Conservation (phyloP, 2,888 invertebrate genomes). For the Monopis laevigella region DNA sequence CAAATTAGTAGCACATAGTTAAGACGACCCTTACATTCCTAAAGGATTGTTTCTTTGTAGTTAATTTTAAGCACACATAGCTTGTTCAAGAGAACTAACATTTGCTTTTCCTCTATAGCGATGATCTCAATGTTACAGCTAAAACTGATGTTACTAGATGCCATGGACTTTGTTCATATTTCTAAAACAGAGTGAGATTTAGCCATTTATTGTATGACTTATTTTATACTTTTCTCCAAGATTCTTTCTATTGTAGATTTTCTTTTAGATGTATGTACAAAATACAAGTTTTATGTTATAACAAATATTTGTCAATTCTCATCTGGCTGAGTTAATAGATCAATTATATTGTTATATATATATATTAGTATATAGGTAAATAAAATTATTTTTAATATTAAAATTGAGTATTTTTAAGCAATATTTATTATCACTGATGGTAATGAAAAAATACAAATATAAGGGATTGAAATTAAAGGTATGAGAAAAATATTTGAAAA, state of each 20-base stretch:
- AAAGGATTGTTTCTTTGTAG: too few relatives aligned
- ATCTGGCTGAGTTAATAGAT: constrained; percentile 11
- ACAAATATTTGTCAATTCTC: constrained; percentile 10
- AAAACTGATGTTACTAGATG: too few relatives aligned
- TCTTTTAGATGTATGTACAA: not conserved
- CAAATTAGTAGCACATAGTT: too few relatives aligned
- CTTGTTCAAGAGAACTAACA: too few relatives aligned
- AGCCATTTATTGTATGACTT: not conserved
- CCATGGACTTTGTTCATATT: not conserved
- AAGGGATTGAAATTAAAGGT: constrained; percentile 27
- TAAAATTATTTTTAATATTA: constrained; percentile 12
- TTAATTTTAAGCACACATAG: too few relatives aligned
- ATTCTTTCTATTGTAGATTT: constrained; percentile 1
- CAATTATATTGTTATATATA: constrained; percentile 15
- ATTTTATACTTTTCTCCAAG: not conserved
- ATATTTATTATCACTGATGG: constrained; percentile 39
- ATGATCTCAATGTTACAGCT: too few relatives aligned
- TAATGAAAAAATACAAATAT: constrained; percentile 35
- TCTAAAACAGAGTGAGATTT: constrained; percentile 1
- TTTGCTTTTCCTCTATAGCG: too few relatives aligned
- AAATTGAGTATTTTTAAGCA: constrained; percentile 39
- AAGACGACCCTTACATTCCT: too few relatives aligned
- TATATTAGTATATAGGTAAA: constrained; percentile 13
- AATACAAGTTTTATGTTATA: not conserved
- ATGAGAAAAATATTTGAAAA: constrained; percentile 62